A percentile compares a stretch with the other conserved stretches of the same genome.
Evolutionary conservation across 2,888 invertebrate species (phyloP).

Genomic region (Eustalomyia histrio): DNA sequence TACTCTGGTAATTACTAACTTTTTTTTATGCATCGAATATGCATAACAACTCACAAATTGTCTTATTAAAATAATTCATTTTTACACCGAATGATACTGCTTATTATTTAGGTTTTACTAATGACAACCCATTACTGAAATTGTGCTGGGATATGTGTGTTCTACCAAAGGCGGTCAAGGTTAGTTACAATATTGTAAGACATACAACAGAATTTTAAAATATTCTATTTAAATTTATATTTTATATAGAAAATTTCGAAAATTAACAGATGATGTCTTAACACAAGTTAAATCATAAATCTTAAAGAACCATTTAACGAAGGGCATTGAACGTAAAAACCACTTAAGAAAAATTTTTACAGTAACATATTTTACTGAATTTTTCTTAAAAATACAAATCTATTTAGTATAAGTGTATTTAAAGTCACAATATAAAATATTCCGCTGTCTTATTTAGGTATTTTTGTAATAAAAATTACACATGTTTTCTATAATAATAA

Average conservation of each 20-base stretch:
- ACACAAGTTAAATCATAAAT: constrained; percentile 15
- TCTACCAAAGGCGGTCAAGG: constrained; percentile 56
- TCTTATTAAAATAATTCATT: too few relatives aligned
- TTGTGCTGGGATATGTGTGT: neutral
- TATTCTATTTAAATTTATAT: neutral
- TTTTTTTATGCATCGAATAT: too few relatives aligned
- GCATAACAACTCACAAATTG: too few relatives aligned
- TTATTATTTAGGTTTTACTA: too few relatives aligned
- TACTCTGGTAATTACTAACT: too few relatives aligned
- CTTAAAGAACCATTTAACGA: constrained; percentile 14
- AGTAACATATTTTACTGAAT: constrained; percentile 16
- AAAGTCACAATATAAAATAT: constrained; percentile 7
- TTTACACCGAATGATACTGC: too few relatives aligned
- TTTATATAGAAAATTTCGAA: neutral
- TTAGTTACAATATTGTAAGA: constrained; percentile 42
- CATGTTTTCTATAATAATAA: constrained; percentile 7
- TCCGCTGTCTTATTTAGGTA: neutral
- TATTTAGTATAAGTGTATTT: constrained; percentile 6
- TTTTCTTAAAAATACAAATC: constrained; percentile 2
- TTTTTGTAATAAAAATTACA: constrained; percentile 30
- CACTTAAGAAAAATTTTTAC: constrained; percentile 19
- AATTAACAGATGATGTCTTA: neutral
- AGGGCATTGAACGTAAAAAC: constrained; percentile 30
- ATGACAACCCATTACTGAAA: too few relatives aligned
- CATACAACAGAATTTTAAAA: neutral